Conservation (phyloP, 1,140 invertebrate genomes). For the Apis mellifera region Amel_HAv3.1 CM009931.2:15211001-15211500, state of each 20-base stretch:
- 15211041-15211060: conserved; percentile 98
- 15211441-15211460: no score
- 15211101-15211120: conserved; percentile 45
- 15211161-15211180: not conserved
- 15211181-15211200: not conserved
- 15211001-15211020: conserved; percentile 99
- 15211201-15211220: conserved; percentile 4
- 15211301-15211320: no score
- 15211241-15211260: conserved; percentile 25
- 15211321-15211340: no score
- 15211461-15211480: no score
- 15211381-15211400: no score
- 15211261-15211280: not conserved
- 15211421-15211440: no score
- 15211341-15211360: no score
- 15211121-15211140: conserved; percentile 33
- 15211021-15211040: conserved; percentile 97
- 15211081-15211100: conserved; percentile 73
- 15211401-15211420: no score
- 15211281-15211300: no score
- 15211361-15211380: no score
- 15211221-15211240: conserved; percentile 1
- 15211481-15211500: no score
- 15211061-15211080: conserved; percentile 89
- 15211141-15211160: not conserved